Evolutionary conservation across 2,888 invertebrate species (phyloP).

Genomic region (Brachynemurus nebulosus): DNA sequence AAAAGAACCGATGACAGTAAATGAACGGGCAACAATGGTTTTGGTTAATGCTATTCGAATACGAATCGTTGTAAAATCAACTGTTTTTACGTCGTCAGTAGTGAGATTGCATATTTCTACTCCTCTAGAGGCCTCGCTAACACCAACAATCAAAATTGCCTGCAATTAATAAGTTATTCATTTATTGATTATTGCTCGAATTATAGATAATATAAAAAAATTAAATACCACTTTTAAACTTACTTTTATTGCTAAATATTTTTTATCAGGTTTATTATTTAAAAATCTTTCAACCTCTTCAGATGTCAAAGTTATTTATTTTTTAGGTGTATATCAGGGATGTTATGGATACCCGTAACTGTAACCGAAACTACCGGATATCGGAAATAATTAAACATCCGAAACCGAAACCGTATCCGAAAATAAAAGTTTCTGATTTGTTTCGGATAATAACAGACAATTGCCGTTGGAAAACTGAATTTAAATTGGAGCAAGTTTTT

Average conservation of each 20-base stretch:
- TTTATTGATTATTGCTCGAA: background rate
- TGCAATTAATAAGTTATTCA: background rate
- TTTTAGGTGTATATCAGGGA: constrained; percentile 9
- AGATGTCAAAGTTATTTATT: constrained; percentile 8
- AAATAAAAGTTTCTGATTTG: too few species aligned
- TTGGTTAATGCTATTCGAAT: background rate
- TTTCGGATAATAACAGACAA: too few species aligned
- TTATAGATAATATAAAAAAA: background rate
- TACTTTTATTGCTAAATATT: background rate
- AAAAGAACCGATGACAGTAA: background rate
- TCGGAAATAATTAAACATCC: too few species aligned
- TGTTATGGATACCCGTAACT: too few species aligned
- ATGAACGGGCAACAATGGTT: background rate
- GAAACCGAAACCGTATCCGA: too few species aligned
- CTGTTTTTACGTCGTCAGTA: background rate
- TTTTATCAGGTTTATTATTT: constrained; percentile 9
- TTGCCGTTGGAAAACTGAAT: too few species aligned
- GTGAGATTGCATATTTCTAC: background rate
- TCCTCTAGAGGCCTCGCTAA: constrained; percentile 6
- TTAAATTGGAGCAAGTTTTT: too few species aligned
- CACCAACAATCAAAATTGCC: constrained; percentile 6
- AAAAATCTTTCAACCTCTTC: constrained; percentile 10
- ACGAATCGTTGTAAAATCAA: background rate
- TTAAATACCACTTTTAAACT: background rate
- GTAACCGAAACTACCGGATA: too few species aligned